phyloP scores from a whole-genome alignment of 2,113 vertebrate species.

The Oxygymnocypris stewartii region DNA sequence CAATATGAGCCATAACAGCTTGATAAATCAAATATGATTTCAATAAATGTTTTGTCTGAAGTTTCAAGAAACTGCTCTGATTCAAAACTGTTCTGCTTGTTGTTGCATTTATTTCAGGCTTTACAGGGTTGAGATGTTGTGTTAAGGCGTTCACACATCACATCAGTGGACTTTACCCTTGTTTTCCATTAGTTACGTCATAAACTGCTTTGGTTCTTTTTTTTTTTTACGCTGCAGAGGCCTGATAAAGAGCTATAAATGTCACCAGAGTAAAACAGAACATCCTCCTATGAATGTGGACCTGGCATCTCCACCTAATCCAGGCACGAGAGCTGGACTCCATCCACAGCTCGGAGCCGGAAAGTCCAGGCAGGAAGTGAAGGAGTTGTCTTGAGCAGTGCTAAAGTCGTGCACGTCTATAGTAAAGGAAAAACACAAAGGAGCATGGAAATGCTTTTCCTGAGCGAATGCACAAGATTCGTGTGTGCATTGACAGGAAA shows the following conservation, averaged over 20 bases:
- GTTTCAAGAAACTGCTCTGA: neutral
- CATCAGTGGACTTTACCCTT: constrained; percentile 8
- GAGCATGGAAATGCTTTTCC: constrained; percentile 1
- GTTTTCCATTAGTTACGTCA: constrained; percentile 25
- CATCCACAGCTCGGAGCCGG: neutral
- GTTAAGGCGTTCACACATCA: neutral
- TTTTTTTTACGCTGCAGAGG: neutral
- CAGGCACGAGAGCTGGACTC: neutral
- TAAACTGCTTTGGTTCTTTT: neutral
- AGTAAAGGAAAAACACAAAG: neutral
- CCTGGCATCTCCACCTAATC: neutral
- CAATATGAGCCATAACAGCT: neutral
- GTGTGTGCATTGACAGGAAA: constrained; percentile 6
- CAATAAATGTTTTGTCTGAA: neutral
- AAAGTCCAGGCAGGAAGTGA: neutral
- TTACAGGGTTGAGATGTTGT: neutral
- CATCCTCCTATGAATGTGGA: neutral
- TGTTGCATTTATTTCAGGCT: neutral
- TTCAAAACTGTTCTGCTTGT: neutral
- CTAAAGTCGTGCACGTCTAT: neutral
- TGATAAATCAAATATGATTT: neutral
- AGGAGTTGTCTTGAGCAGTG: constrained; percentile 2
- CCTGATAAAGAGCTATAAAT: constrained; percentile 12
- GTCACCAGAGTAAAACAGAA: neutral
- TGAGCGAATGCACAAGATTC: neutral